Percentiles rank a stretch among this genome's conserved stretches.
Conservation (phyloP, 1,140 invertebrate species). For the Lasaia peninsularis region DNA sequence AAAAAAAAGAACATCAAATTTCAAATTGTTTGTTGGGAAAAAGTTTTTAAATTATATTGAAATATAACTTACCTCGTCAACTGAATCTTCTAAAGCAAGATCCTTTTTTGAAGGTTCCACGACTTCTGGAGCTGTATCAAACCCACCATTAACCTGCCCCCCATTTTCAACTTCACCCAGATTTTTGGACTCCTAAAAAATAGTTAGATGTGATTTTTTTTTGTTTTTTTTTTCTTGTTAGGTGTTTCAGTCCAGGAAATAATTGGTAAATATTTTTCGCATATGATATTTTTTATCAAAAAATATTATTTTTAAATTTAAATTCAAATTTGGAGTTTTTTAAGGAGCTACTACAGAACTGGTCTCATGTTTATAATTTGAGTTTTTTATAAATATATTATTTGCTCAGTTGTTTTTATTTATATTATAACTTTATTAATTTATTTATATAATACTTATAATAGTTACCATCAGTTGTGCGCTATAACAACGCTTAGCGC, state of each 20-base stretch:
- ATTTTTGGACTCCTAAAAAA: slow-evolving; percentile 24
- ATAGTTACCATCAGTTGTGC: neutral
- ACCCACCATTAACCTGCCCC: slow-evolving; percentile 27
- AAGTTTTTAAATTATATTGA: too few species aligned
- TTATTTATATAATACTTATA: neutral
- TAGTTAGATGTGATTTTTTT: neutral
- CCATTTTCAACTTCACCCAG: slow-evolving; percentile 27
- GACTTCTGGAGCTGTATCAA: slow-evolving; percentile 32
- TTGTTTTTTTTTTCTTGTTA: neutral
- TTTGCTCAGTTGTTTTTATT: neutral
- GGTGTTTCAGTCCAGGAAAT: too few species aligned
- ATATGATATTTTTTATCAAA: too few species aligned
- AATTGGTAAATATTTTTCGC: too few species aligned
- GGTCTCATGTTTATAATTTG: too few species aligned
- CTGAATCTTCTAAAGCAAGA: neutral
- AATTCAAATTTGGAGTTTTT: too few species aligned
- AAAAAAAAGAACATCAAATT: too few species aligned
- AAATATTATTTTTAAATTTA: too few species aligned
- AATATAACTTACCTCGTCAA: too few species aligned
- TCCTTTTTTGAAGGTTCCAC: slow-evolving; percentile 10
- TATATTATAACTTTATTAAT: neutral
- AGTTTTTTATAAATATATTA: neutral
- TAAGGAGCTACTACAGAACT: too few species aligned
- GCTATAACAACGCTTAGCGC: neutral
- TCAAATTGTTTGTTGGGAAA: too few species aligned